Evolutionary conservation across 2,113 vertebrate species (phyloP).

Genomic region (Dasyurus viverrinus): DNA sequence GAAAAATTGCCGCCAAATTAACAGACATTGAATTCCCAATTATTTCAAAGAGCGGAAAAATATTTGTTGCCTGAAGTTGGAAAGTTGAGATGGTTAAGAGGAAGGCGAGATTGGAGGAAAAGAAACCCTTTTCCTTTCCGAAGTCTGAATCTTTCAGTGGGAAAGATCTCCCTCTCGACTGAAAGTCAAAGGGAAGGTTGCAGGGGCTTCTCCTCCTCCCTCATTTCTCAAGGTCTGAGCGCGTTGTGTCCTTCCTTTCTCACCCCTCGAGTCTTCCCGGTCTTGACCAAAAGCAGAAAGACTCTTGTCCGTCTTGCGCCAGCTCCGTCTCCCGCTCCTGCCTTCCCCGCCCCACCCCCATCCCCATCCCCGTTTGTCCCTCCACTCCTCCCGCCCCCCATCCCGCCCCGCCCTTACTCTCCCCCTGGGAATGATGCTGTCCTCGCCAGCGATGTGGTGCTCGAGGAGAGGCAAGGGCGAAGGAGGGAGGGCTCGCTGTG

Average conservation of each 20-base stretch:
- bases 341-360: neutral
- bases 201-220: neutral
- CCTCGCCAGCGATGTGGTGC: constrained; percentile 78
- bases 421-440: constrained; percentile 43
- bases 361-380: constrained; percentile 18
- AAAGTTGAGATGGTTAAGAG: neutral
- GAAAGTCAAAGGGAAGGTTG: neutral
- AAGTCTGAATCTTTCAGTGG: neutral
- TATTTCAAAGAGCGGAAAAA: neutral
- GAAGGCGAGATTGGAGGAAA: neutral
- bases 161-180: neutral
- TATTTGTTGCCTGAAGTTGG: neutral
- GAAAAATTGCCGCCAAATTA: neutral
- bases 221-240: constrained; percentile 41
- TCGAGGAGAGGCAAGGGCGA: constrained; percentile 59
- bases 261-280: neutral
- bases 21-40: neutral
- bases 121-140: neutral
- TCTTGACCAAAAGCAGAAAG: neutral
- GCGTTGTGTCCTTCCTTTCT: constrained; percentile 14
- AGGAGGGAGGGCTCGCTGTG: constrained; percentile 51
- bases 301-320: neutral
- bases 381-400: neutral
- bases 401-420: constrained; percentile 2
- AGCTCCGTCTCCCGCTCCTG: neutral